Evolutionary conservation across 2,888 invertebrate genomes (phyloP), one percentile per base, ranked within the genome.

Genomic region (Aradus depressus): DNA sequence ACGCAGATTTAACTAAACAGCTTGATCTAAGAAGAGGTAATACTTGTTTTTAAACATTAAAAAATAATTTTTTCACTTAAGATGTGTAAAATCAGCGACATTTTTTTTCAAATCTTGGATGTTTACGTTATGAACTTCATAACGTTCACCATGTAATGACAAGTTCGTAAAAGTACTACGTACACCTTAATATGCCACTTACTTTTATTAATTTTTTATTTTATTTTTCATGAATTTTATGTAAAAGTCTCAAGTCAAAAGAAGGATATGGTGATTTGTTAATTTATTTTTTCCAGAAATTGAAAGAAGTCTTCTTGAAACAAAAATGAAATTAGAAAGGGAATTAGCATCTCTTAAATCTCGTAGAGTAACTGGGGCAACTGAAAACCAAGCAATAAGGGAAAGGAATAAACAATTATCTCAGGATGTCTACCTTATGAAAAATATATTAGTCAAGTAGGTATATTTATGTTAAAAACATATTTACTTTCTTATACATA

Each of bases 381-480:
- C 35, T 37, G 47, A 47, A 25, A 47, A 37, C 26, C 37, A 47
- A 23, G 47, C 47, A 4, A 35, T 47, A 2, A 35, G 47, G 3
- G 37, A 47, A 6, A 49, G 54, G 28, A 82, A 80, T 63, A 63
- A 67, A 8, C 72, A 77, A 23, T 65, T 81, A 2, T 72, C 70
- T 42, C 77, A 78, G 58, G 87, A 88, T 62, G 72, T 84, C 64
- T 71, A 73, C 42, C 80, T 86, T 64, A 67, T 87, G 53, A 87
- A 88, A 66, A 83, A 80, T 58, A 76, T 87, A 0, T 75, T 87
- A 4, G 86, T 83, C 62, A 73, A 77, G 76, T 76, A 60, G 49
- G 42, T 23, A 48, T 39, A 37, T 28, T n/a, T n/a, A n/a, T n/a
- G n/a, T n/a, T n/a, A n/a, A n/a, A n/a, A n/a, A n/a, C n/a, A n/a